Conservation (phyloP, 2,113 vertebrate species). For the Equus przewalskii region DNA sequence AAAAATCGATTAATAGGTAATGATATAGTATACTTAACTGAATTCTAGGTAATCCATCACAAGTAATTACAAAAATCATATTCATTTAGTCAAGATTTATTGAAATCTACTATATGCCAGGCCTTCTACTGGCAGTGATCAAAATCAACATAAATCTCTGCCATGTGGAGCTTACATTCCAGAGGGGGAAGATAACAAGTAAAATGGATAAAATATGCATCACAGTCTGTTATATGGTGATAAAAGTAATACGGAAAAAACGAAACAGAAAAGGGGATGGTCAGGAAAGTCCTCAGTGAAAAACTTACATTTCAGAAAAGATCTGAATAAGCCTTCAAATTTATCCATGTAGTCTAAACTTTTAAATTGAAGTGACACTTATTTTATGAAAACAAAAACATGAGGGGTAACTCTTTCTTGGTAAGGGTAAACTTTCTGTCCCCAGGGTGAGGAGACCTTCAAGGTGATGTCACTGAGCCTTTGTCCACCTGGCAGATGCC, state of each 20-base stretch:
- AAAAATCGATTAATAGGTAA: not conserved
- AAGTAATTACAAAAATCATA: conserved; percentile 26
- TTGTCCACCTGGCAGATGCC: not conserved
- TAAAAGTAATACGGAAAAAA: not conserved
- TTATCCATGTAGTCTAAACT: not conserved
- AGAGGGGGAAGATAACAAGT: not conserved
- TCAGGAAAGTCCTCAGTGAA: not conserved
- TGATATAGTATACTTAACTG: not conserved
- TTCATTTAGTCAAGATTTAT: conserved; percentile 20
- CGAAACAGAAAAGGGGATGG: not conserved
- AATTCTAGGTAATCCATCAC: conserved; percentile 5
- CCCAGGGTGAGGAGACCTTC: not conserved
- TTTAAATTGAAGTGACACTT: not conserved
- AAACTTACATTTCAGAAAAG: not conserved
- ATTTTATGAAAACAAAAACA: not conserved
- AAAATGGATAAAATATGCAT: not conserved
- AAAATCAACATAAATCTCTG: not conserved
- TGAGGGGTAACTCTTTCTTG: not conserved
- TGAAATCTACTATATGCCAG: not conserved
- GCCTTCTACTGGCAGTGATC: not conserved
- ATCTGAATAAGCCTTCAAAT: not conserved
- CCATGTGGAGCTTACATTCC: not conserved
- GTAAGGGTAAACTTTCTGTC: not conserved
- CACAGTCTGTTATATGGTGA: not conserved
- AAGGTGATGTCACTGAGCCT: not conserved